Evolutionary conservation across 2,888 invertebrate species (phyloP).

Genomic region (Tromatobia lineatoria): DNA sequence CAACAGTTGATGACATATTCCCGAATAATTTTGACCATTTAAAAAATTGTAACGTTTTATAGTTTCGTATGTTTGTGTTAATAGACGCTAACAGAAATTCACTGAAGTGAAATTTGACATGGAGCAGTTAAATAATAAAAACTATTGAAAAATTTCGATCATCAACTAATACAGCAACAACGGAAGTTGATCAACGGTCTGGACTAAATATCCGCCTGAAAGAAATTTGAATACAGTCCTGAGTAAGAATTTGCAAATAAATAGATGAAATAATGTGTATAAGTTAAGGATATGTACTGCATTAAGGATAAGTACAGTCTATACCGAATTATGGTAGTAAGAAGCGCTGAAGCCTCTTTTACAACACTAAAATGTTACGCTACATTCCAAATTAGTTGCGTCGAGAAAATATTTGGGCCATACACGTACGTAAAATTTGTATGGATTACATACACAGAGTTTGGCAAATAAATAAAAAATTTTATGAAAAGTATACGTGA

Average conservation of each 20-base stretch:
- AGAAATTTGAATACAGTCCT: too few relatives aligned
- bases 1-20: too few relatives aligned
- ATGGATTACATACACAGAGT: conserved; percentile 40
- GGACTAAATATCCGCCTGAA: too few relatives aligned
- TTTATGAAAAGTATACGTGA: not conserved
- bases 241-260: not conserved
- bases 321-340: not conserved
- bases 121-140: too few relatives aligned
- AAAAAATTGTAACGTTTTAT: too few relatives aligned
- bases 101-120: too few relatives aligned
- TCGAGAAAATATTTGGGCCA: conserved; percentile 50
- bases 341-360: not conserved
- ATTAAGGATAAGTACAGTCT: not conserved
- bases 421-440: conserved; percentile 48
- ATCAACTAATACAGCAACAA: too few relatives aligned
- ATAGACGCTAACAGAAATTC: too few relatives aligned
- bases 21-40: too few relatives aligned
- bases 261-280: not conserved
- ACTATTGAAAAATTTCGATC: too few relatives aligned
- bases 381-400: conserved; percentile 41
- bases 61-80: too few relatives aligned
- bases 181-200: too few relatives aligned
- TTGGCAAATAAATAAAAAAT: conserved; percentile 40
- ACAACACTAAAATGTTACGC: not conserved
- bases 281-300: not conserved